Base-by-base conservation (phyloP, 1,140 invertebrate species). In the Drosophila kanapiae region DNA sequence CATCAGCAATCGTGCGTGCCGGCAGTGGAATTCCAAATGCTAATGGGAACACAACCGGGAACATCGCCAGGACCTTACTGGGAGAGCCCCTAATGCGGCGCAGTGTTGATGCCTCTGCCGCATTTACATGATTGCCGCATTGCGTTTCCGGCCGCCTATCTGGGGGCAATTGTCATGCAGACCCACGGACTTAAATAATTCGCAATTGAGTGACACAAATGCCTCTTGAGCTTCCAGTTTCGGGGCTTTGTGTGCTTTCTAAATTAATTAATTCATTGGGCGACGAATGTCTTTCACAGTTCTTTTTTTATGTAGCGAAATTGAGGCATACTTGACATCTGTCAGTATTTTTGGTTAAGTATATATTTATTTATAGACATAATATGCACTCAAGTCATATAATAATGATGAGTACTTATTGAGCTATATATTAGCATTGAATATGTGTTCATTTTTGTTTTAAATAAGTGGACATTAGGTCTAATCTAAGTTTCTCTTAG, bases 81-180 rank as follows among this genome's bases (percentile, higher is more conserved):
- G 23, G 29, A 56, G 61, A 42, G 37, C 54, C 29, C 29, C 76
- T 27, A 59, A 63, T 65, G 77, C 49, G 54, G 48, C 65, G 48
- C 16, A 56, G 64, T 47, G 67, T 56, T 78, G 80, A 74, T 88
- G 74, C 72, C 69, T 70, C 77, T 83, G 38, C 47, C 62, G 74
- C 78, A 91, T 91, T 90, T 88, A 82, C 81, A 91, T 91, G 91
- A 91, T 91, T 91, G 90, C 82, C 90, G 90, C 90, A 91, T 91
- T 91, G 90, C 90, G 90, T 91, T 88, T 85, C 60, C 63, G 42
- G 74, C 45, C 37, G 54, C 47, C 53, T 78, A 57, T 75, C 61
- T 75, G 60, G 42, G 78, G 42, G 78, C 71, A 81, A 84, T 80
- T 79, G 78, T 58, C 57, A 65, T 78, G 65, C 68, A 72, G 45